Evolutionary conservation across 2,797 vertebrate genomes (phyloP).

Genomic region (Acipenser ruthenus): DNA sequence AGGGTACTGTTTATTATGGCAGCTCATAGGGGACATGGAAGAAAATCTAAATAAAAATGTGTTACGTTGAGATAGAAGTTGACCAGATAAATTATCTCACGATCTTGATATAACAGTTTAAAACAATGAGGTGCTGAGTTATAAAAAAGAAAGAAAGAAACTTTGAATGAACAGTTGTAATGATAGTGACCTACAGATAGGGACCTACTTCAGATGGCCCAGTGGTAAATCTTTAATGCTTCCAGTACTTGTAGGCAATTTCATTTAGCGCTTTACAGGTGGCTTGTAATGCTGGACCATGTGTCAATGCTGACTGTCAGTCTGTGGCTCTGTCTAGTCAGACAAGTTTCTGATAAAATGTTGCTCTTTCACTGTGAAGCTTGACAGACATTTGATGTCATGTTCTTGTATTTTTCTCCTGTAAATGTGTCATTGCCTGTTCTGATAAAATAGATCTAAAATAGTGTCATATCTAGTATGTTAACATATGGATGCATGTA

Average conservation of each 20-base stretch:
- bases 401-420: constrained; percentile 10
- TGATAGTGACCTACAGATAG: too few species aligned
- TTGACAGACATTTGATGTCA: constrained; percentile 21
- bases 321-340: constrained; percentile 6
- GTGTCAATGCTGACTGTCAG: constrained; percentile 22
- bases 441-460: constrained; percentile 23
- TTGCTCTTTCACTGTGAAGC: constrained; percentile 2
- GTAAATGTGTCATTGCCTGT: constrained; percentile 15
- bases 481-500: too few species aligned
- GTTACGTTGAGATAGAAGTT: too few species aligned
- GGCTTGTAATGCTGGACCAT: too few species aligned
- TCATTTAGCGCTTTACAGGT: too few species aligned
- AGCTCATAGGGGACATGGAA: not conserved
- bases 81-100: too few species aligned
- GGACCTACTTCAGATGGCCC: too few species aligned
- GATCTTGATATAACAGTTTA: too few species aligned
- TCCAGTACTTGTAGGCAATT: too few species aligned
- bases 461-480: not conserved
- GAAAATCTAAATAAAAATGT: too few species aligned
- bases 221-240: too few species aligned
- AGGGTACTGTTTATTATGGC: not conserved
- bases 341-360: constrained; percentile 16
- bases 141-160: not conserved
- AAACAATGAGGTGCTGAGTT: not conserved
- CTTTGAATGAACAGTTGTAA: not conserved